These are phyloP conservation scores for Latrodectus elegans DNA, from an alignment of 2,888 invertebrate species.

Conservation along the genomic window DNA sequence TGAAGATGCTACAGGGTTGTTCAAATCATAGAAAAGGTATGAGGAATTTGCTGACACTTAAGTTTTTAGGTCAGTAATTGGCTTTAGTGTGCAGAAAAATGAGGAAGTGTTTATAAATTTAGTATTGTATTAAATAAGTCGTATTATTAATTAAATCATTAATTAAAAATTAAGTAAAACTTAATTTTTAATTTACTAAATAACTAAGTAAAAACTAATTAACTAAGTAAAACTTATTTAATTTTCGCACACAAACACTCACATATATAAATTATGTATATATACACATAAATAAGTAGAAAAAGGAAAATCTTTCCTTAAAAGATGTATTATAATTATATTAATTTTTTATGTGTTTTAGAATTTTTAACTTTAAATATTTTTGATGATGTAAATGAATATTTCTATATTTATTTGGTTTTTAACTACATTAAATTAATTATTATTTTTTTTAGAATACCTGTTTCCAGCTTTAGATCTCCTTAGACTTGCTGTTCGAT, in stretches of 20 bases:
- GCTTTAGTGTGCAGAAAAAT: no score
- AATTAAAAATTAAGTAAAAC: no score
- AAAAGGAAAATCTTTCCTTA: not conserved
- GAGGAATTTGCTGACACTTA: no score
- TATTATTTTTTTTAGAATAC: slow-evolving; percentile 78
- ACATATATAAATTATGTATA: not conserved
- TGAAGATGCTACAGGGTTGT: no score
- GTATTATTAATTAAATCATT: no score
- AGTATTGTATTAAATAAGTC: not conserved
- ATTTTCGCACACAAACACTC: not conserved
- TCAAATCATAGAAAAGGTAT: no score
- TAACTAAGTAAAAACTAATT: no score
- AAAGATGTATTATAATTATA: not conserved
- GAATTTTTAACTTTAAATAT: not conserved
- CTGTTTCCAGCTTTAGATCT: slow-evolving; percentile 93
- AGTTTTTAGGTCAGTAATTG: no score
- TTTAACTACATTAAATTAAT: slow-evolving; percentile 2
- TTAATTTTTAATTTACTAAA: no score
- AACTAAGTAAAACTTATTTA: no score
- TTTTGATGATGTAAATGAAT: not conserved
- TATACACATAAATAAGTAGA: not conserved
- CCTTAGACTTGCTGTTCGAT: slow-evolving; percentile 86
- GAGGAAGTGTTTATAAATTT: no score
- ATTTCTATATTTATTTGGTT: not conserved
- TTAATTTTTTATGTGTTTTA: not conserved